Base-by-base conservation (phyloP, 1,140 invertebrate genomes). In the Triops longicaudatus region DNA sequence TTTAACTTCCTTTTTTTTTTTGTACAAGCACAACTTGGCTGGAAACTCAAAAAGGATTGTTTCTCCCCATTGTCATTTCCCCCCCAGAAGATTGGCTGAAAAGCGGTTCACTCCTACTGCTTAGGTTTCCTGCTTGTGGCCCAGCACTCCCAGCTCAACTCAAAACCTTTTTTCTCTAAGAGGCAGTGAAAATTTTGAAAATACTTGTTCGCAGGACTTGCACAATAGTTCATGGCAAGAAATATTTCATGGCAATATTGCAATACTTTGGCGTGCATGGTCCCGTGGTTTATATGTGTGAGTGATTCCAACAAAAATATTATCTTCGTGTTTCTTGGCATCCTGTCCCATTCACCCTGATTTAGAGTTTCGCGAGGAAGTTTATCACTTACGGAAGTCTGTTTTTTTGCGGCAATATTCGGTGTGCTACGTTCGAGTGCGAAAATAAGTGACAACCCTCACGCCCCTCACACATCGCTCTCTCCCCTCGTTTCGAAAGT, bases 241-340 rank as follows among this genome's bases (percentile, higher is more conserved):
- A n/a, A n/a, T n/a, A n/a, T 63, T 63, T 63, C 14, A 63, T 63
- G 50, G 50, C 50, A 63, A 63, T 63, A 63, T 63, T 63, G 50
- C 50, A 63, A 63, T 63, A 63, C 22, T 63, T 63, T 63, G 50
- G 50, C 50, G 50, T 63, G 50, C 14, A 63, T 63, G 50, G 31
- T 63, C 17, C 22, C 50, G 50, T 63, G 50, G 50, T 63, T 63
- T 63, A 22, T 44, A 44, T 63, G 50, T 63, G 50, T 63, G 50
- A 37, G 31, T 37, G 31, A 37, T 37, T 37, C 7, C 50, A 22
- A 63, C 6, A 10, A 63, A 63, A 63, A 63, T n/a, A 63, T 63
- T 63, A 37, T 37, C 50, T 63, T 22, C 50, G 50, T 63, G 50
- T 63, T 63, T 63, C 22, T 63, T 22, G 14, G 14, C 17, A 63